These are phyloP conservation scores for Papilio machaon DNA, from an alignment of 1,140 invertebrate genomes.

Conservation along the genomic window DNA sequence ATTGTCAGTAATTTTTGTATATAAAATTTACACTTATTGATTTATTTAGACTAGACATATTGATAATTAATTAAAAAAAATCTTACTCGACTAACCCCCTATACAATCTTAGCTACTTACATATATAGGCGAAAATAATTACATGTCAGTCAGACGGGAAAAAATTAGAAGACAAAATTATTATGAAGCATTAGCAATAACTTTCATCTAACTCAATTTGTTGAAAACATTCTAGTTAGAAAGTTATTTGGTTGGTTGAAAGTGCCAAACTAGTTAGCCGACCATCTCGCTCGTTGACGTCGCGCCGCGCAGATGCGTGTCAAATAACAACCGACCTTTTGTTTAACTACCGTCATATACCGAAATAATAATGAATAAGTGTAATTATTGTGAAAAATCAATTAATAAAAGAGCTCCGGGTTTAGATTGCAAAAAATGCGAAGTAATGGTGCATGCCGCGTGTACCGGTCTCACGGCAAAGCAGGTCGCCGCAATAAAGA, in stretches of 20 bases:
- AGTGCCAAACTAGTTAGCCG: conserved; percentile 16
- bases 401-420: conserved; percentile 17
- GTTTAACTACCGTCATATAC: background rate
- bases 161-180: background rate
- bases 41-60: no score
- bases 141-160: no score
- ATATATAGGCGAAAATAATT: no score
- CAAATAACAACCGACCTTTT: conserved; percentile 4
- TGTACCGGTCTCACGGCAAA: background rate
- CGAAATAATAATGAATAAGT: conserved; percentile 19
- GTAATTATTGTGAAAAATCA: conserved; percentile 28
- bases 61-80: no score
- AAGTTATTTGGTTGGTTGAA: background rate
- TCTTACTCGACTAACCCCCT: no score
- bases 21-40: no score
- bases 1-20: no score
- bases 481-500: background rate
- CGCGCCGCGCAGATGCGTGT: no score
- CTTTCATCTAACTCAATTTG: conserved; percentile 11
- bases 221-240: background rate
- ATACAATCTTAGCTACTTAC: no score
- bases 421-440: conserved; percentile 12
- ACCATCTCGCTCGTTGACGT: no score
- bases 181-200: background rate
- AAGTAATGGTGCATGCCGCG: conserved; percentile 1